phyloP scores from a whole-genome alignment of 2,113 vertebrate species.

The Benthochromis sp. region DNA sequence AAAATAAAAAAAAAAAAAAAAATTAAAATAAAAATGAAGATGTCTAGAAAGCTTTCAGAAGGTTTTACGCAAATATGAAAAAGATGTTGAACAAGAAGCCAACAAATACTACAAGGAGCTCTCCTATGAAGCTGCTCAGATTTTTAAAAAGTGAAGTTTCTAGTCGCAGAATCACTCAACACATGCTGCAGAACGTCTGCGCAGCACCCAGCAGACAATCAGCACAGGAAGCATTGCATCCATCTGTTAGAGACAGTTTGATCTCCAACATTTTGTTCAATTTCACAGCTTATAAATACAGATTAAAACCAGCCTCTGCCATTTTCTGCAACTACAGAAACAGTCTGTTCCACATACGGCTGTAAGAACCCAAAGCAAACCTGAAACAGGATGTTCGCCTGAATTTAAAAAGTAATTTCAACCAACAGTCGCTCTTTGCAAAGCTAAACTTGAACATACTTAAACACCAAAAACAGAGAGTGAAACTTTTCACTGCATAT shows the following conservation, averaged over 20 bases:
- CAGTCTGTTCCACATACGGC: not conserved
- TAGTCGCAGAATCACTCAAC: not conserved
- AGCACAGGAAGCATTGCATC: not conserved
- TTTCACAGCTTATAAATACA: not conserved
- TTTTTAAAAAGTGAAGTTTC: not conserved
- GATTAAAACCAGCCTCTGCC: not conserved
- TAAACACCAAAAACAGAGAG: not conserved
- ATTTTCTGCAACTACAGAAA: not conserved
- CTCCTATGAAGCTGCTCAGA: not conserved
- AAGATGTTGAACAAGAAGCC: not conserved
- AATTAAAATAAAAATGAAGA: no score
- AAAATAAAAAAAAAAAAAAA: not conserved
- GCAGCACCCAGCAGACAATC: not conserved
- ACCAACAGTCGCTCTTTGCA: not conserved
- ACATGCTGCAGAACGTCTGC: not conserved
- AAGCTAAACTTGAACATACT: not conserved
- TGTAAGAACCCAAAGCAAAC: not conserved
- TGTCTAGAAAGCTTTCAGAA: not conserved
- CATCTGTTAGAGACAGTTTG: not conserved
- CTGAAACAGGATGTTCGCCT: not conserved
- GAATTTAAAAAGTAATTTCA: not conserved
- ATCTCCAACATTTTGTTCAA: not conserved
- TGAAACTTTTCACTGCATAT: not conserved
- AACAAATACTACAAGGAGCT: not conserved
- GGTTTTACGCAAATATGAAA: not conserved